Evolutionary conservation across 2,113 vertebrate species (phyloP).

Genomic region (Python bivittatus): DNA sequence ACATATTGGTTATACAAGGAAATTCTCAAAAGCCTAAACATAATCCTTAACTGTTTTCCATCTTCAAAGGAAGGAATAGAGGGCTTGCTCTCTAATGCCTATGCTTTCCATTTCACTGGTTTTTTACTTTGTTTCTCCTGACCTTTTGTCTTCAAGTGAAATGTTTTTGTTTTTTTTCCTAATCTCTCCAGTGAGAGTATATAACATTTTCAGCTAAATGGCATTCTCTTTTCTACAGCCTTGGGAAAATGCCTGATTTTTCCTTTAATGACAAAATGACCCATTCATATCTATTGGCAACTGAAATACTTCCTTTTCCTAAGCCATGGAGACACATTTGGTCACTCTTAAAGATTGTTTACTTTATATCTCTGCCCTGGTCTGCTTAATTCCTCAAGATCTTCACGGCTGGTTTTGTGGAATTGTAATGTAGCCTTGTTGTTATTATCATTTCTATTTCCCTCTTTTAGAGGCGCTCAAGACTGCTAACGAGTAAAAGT

Average conservation of each 20-base stretch:
- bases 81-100: constrained; percentile 25
- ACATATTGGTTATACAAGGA: background rate
- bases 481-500: background rate
- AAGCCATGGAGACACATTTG: constrained; percentile 33
- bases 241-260: constrained; percentile 20
- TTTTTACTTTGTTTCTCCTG: constrained; percentile 49
- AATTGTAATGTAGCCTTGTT: background rate
- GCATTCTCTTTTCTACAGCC: background rate
- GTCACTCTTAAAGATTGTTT: background rate
- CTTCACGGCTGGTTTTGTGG: background rate
- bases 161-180: constrained; percentile 34
- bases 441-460: background rate
- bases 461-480: background rate
- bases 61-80: background rate
- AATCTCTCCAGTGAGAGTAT: constrained; percentile 46
- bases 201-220: constrained; percentile 26
- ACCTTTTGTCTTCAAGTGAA: constrained; percentile 56
- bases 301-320: constrained; percentile 29
- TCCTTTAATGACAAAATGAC: constrained; percentile 5
- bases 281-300: constrained; percentile 17
- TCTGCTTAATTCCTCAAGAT: background rate
- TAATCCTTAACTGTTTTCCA: constrained; percentile 12
- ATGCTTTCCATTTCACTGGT: constrained; percentile 17
- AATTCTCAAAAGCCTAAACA: background rate
- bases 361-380: background rate